These are phyloP conservation scores for Alcis repandata DNA, from an alignment of 2,888 invertebrate species.

Conservation along the genomic window DNA sequence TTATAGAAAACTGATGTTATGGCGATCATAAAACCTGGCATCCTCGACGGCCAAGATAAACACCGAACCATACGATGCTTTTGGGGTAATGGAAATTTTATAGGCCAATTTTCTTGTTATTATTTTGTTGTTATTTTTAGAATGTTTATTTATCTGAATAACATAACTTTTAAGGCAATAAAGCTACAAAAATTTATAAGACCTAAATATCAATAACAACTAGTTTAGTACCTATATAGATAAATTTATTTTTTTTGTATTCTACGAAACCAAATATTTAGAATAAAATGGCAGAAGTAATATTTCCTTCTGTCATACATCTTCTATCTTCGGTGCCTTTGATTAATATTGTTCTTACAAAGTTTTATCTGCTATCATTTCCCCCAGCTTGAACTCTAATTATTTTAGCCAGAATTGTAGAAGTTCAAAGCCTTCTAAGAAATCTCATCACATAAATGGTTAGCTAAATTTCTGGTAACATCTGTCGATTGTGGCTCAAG, in stretches of 20 bases:
- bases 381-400: slow-evolving; percentile 53
- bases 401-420: slow-evolving; percentile 54
- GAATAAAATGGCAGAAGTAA: not conserved
- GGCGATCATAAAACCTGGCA: slow-evolving; percentile 70
- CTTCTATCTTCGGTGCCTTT: not conserved
- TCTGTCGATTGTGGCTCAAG: slow-evolving; percentile 77
- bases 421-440: slow-evolving; percentile 62
- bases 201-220: too few species aligned
- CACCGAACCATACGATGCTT: slow-evolving; percentile 56
- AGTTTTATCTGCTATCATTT: slow-evolving; percentile 34
- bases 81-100: slow-evolving; percentile 68
- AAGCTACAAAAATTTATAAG: not conserved
- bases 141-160: slow-evolving; percentile 39
- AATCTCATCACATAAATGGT: slow-evolving; percentile 70
- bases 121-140: slow-evolving; percentile 57
- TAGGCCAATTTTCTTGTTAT: slow-evolving; percentile 67
- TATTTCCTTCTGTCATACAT: not conserved
- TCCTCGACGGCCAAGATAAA: slow-evolving; percentile 67
- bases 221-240: not conserved
- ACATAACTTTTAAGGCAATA: not conserved
- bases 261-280: not conserved
- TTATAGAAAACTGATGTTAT: slow-evolving; percentile 76
- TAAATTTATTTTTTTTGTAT: not conserved
- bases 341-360: slow-evolving; percentile 42
- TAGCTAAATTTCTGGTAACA: slow-evolving; percentile 76